Evolutionary conservation across 2,113 vertebrate species (phyloP).

Genomic region (Agelaius tricolor): DNA sequence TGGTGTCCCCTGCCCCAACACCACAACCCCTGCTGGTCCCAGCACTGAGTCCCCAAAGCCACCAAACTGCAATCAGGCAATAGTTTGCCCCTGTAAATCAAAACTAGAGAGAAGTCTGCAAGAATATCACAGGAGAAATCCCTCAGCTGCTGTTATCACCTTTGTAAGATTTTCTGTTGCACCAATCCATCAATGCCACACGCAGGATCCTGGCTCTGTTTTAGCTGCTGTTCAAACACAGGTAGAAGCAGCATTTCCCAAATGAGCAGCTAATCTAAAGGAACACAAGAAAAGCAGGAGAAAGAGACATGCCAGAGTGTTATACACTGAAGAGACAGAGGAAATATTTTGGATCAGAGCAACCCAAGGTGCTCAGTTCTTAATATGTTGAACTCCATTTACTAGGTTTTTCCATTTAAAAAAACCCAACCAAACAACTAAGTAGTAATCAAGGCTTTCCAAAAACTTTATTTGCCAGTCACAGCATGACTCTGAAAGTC

Average conservation of each 20-base stretch:
- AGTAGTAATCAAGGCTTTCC: neutral
- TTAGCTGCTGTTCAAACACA: neutral
- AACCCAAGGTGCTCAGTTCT: neutral
- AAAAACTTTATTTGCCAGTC: neutral
- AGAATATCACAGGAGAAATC: neutral
- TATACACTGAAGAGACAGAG: neutral
- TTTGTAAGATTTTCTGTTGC: neutral
- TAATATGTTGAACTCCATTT: neutral
- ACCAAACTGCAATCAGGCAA: neutral
- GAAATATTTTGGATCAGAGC: neutral
- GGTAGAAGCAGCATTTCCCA: neutral
- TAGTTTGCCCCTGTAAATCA: neutral
- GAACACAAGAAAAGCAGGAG: neutral
- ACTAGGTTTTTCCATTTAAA: neutral
- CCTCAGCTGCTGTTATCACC: neutral
- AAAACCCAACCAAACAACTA: fast-evolving
- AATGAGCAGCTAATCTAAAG: neutral
- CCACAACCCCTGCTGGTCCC: neutral
- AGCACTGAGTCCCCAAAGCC: neutral
- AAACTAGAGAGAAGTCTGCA: neutral
- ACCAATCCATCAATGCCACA: neutral
- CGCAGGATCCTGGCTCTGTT: neutral
- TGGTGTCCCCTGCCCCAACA: neutral
- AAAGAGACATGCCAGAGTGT: neutral
- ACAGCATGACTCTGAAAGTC: neutral